phyloP scores from a whole-genome alignment of 2,888 invertebrate species.

The Allygus modestus region DNA sequence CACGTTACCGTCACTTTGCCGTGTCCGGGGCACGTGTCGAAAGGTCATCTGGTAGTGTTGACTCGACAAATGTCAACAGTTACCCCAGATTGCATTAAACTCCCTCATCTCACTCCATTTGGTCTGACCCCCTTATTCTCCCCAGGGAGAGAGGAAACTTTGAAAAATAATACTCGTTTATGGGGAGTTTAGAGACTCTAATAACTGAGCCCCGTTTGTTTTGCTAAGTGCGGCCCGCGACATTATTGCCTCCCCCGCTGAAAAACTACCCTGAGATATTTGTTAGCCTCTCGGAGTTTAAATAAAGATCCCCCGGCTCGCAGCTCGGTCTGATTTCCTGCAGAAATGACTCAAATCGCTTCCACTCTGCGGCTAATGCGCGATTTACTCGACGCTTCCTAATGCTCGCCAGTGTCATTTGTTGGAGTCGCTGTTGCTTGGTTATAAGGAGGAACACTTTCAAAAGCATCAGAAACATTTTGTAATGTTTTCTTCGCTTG shows the following conservation, averaged over 20 bases:
- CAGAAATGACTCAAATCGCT: constrained; percentile 31
- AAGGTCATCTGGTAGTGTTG: constrained; percentile 53
- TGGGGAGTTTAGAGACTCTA: constrained; percentile 60
- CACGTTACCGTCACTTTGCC: background rate
- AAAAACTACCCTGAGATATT: constrained; percentile 49
- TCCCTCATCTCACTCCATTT: constrained; percentile 64
- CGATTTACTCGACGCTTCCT: constrained; percentile 8
- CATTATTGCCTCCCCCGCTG: constrained; percentile 40
- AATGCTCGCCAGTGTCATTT: constrained; percentile 14
- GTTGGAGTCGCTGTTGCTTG: background rate
- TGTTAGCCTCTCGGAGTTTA: constrained; percentile 45
- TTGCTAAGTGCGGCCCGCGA: constrained; percentile 61
- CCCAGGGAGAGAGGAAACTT: constrained; percentile 61
- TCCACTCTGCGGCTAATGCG: constrained; percentile 40
- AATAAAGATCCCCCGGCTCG: constrained; percentile 38
- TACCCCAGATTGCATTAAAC: constrained; percentile 58
- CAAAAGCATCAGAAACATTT: too few species aligned
- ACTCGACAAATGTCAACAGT: constrained; percentile 59
- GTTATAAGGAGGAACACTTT: background rate
- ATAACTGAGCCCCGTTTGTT: constrained; percentile 62
- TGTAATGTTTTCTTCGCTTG: too few species aligned
- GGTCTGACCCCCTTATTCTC: constrained; percentile 51
- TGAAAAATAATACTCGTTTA: constrained; percentile 66
- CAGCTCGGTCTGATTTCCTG: background rate
- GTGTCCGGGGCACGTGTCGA: constrained; percentile 41